phyloP scores from a whole-genome alignment of 2,888 invertebrate species.

The Agelastica alni region DNA sequence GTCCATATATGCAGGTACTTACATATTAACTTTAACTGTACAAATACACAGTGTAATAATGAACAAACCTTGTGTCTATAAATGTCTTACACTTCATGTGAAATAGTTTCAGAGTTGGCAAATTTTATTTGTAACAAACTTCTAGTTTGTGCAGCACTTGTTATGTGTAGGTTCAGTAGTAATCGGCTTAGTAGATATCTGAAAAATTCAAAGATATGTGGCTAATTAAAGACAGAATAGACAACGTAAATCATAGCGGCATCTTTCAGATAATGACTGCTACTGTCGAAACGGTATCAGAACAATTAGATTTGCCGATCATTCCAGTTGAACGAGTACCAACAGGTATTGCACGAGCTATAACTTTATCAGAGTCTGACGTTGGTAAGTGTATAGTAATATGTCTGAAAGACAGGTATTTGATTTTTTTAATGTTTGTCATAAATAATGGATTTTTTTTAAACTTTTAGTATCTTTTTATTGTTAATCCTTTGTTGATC shows the following conservation, averaged over 20 bases:
- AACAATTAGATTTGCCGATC: conserved; percentile 86
- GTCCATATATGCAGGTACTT: too few species aligned
- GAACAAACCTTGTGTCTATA: too few species aligned
- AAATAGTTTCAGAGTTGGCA: too few species aligned
- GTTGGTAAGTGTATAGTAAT: conserved; percentile 70
- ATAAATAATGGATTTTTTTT: too few species aligned
- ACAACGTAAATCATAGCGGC: conserved; percentile 10
- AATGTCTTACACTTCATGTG: too few species aligned
- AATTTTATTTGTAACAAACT: too few species aligned
- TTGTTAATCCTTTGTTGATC: too few species aligned
- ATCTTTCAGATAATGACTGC: conserved; percentile 85
- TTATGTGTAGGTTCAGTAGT: neutral
- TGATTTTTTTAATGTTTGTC: too few species aligned
- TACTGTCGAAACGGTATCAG: conserved; percentile 91
- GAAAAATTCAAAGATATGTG: conserved; percentile 20
- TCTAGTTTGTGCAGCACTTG: neutral
- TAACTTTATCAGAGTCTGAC: conserved; percentile 87
- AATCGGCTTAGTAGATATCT: neutral
- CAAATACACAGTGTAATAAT: too few species aligned
- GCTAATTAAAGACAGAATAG: conserved; percentile 12
- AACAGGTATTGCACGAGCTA: conserved; percentile 82
- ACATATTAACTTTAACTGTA: too few species aligned
- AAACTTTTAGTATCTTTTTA: too few species aligned
- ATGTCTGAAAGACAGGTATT: too few species aligned
- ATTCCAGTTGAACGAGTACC: conserved; percentile 77